Evolutionary conservation across 2,888 invertebrate genomes (phyloP), one percentile per base, ranked within the genome.

Genomic region (Cerastis leucographa): DNA sequence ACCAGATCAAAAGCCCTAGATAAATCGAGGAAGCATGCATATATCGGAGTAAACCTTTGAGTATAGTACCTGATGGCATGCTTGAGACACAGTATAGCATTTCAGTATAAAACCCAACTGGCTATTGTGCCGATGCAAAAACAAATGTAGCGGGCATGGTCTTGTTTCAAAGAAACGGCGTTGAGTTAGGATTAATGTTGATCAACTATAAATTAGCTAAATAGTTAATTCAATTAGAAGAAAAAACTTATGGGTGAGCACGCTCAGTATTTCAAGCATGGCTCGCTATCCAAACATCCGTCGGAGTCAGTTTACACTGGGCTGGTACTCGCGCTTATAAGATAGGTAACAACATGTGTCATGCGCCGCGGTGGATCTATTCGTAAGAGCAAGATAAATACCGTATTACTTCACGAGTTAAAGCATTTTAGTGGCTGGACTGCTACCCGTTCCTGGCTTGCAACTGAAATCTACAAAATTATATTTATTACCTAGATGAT

Each of bases 151-250:
- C 76, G 80, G 70, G 71, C 64, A 71, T 61, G 56, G 42, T 74
- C 71, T 74, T 72, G 61, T 81, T 82, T 85, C 40, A 72, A 81
- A 59, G 74, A 19, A 29, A n/a, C 66, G 14, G 51, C 12, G 29
- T 51, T 73, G 29, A 49, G 22, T 67, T 70, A 12, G n/a, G 8
- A 42, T 71, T 68, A 59, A 4, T n/a, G 19, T 19, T 59, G 35
- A 44, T 66, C 12, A 40, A 22, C 25, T 46, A n/a, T 7, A n/a
- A 35, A 40, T 22, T 22, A 12, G 12, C 61, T 40, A 35, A 29
- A 35, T 22, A 40, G 51, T 54, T 11, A 54, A 54, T 54, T 54
- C 51, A 54, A 54, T 11, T n/a, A 54, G 22, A 40, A 64, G 42
- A 42, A 64, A 42, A 8, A 25, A 42, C 42, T n/a, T 17, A 19